A percentile compares a stretch with the other conserved stretches of the same genome.
Evolutionary conservation across 2,113 vertebrate species (phyloP).

Genomic region (Cardinalis cardinalis): DNA sequence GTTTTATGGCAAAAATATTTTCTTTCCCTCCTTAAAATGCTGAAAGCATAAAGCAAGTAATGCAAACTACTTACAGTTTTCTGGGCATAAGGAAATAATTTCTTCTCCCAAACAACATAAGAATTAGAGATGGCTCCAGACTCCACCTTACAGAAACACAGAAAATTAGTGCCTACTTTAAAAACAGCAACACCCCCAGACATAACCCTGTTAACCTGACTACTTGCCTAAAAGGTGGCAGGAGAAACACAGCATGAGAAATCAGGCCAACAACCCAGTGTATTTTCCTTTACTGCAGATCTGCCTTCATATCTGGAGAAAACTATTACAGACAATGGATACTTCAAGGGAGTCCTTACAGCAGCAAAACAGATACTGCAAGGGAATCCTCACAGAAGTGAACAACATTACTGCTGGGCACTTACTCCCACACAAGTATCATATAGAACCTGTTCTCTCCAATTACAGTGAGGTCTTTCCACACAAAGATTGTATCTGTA

Average conservation of each 20-base stretch:
- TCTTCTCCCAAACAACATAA: constrained; percentile 38
- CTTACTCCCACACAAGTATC: neutral
- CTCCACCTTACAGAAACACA: constrained; percentile 44
- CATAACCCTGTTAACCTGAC: neutral
- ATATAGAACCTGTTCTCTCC: neutral
- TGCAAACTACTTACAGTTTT: constrained; percentile 37
- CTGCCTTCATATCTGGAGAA: neutral
- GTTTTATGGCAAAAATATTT: neutral
- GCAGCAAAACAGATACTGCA: neutral
- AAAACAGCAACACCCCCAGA: neutral
- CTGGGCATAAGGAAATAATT: neutral
- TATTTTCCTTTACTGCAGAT: neutral
- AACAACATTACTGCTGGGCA: neutral
- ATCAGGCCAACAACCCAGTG: neutral
- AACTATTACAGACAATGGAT: neutral
- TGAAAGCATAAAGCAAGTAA: neutral
- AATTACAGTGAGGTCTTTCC: neutral
- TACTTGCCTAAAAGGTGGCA: neutral
- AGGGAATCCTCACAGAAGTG: neutral
- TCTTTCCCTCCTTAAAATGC: neutral
- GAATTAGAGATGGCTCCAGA: constrained; percentile 29
- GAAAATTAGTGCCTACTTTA: neutral
- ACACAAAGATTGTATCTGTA: neutral
- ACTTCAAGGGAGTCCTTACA: neutral
- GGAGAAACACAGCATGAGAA: neutral